Base-by-base conservation (phyloP, 2,888 invertebrate genomes). In the Idaea dimidiata region DNA sequence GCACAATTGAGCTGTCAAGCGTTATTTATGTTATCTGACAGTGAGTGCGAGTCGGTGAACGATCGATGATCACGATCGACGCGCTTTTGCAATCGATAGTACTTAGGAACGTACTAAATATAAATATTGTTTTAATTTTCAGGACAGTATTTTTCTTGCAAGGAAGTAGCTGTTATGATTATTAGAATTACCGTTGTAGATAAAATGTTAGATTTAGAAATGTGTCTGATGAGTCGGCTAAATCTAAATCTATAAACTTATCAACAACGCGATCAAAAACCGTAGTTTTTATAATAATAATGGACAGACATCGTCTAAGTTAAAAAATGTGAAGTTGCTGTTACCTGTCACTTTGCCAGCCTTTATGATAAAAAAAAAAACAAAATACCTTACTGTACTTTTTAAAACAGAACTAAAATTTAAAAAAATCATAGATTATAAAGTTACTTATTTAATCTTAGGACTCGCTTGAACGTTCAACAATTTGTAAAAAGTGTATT, bases 401-500 rank as follows among this genome's bases (percentile, higher is more conserved):
- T 80, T 80, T 80, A 73, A 75, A 81, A 77, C 73, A 75, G 78
- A 66, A 70, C 72, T 78, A 73, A 71, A 81, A 78, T 81, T 78
- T n/a, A n/a, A 68, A 68, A 64, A 64, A 69, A 58, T 78, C 81
- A 80, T 84, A 86, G 79, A 83, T 81, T 60, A 80, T 76, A 75
- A 75, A 78, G 17, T 54, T 75, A 82, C 79, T 74, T 87, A 86
- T 87, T 87, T 86, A 83, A 84, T 84, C 76, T 85, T 90, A 90
- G 89, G 79, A 80, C 86, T 88, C 80, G 90, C 90, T 90, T 90
- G 81, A 81, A 82, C 79, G 86, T 88, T 86, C 76, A 86, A 88
- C 81, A 84, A 82, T 83, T 87, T 91, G 91, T 91, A 92, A 87
- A 92, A 91, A 91, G 87, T 91, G 88, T 91, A 91, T 90, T 56